A percentile compares a stretch with the other conserved stretches of the same genome.
These are phyloP conservation scores for Bovichtus variegatus DNA, from an alignment of 2,797 vertebrate genomes.

Conservation along the genomic window DNA sequence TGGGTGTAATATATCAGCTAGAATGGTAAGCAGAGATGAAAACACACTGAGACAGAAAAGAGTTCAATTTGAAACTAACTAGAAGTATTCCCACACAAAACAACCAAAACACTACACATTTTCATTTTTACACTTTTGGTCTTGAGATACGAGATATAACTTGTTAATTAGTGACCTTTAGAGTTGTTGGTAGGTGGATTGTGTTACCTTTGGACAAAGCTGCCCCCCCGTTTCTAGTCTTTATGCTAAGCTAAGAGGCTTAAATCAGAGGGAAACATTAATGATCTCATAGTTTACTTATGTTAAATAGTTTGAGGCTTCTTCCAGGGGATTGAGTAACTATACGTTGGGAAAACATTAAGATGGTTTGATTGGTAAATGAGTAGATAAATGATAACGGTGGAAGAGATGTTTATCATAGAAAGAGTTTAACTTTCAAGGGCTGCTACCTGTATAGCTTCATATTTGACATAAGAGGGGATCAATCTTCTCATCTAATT, in stretches of 20 bases:
- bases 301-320: background rate
- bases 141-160: background rate
- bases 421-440: background rate
- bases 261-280: background rate
- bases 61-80: background rate
- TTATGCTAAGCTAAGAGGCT: background rate
- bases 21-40: background rate
- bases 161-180: background rate
- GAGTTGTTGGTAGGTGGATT: background rate
- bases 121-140: background rate
- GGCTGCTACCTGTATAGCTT: background rate
- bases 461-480: background rate
- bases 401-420: constrained; percentile 17
- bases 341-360: background rate
- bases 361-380: constrained; percentile 1
- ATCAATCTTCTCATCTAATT: background rate
- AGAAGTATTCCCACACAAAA: background rate
- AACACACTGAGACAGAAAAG: background rate
- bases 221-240: background rate
- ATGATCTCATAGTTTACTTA: constrained; percentile 2
- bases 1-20: background rate
- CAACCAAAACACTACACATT: background rate
- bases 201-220: background rate
- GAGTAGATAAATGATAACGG: background rate
- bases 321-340: background rate